Conservation (phyloP, 2,113 vertebrate genomes). For the Apus apus region DNA sequence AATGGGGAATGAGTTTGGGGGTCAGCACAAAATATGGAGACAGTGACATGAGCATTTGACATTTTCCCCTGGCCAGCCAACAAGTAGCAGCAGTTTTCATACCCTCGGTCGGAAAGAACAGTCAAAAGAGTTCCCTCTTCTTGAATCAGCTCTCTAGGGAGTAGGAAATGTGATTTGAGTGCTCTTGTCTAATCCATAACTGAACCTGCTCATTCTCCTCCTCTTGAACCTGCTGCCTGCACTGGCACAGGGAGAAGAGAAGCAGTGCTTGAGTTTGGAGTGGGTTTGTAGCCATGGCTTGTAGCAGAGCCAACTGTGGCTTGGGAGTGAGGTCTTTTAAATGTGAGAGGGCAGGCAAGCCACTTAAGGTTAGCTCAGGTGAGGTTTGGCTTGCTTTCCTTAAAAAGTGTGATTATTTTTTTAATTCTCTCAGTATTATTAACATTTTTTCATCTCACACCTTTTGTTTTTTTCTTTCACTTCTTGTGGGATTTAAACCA, state of each 20-base stretch:
- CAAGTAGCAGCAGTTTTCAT: background rate
- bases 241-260: background rate
- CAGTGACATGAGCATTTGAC: background rate
- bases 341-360: background rate
- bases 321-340: background rate
- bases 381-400: background rate
- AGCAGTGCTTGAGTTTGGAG: background rate
- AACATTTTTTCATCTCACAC: background rate
- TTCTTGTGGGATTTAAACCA: background rate
- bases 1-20: background rate
- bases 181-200: background rate
- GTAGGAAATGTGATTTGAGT: background rate
- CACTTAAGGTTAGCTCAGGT: background rate
- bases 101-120: background rate
- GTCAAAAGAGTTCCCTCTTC: background rate
- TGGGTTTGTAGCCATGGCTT: background rate
- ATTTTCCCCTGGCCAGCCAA: background rate
- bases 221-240: background rate
- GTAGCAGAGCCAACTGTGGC: background rate
- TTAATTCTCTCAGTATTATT: background rate
- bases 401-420: background rate
- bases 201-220: rapidly evolving
- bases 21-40: background rate
- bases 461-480: rapidly evolving
- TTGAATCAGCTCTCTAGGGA: background rate